Evolutionary conservation across 2,113 vertebrate species (phyloP), one percentile per base, ranked within the genome.

Genomic region (Chrysochloris asiatica): DNA sequence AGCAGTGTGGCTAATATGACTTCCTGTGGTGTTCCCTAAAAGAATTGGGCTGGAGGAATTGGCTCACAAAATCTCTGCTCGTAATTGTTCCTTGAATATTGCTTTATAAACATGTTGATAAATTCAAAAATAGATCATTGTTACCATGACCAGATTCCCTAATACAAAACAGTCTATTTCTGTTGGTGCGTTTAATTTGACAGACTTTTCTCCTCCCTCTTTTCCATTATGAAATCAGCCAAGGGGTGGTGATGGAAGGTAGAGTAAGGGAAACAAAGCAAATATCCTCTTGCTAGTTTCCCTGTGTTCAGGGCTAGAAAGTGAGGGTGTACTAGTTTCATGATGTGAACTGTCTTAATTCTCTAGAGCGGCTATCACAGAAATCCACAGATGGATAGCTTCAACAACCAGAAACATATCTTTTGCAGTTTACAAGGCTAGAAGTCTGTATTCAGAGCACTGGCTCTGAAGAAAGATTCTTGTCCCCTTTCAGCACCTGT

Each of bases 111-210:
- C 92, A 93, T 36, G 80, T 91, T 80, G 86, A 94, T 96, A 95
- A 90, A 94, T 94, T 95, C 65, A 93, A 92, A 96, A 95, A 95
- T 92, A 90, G 88, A 90, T 94, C 93, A 95, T 93, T 95, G 91
- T 95, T 93, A 83, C 94, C 93, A 94, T 95, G 91, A 94, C 86
- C 89, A 90, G 76, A 89, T 93, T 93, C 54, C 72, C 83, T 94
- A 95, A 96, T 94, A 86, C 80, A 81, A 96, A 95, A 90, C 95
- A 95, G 83, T 83, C 90, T 83, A 82, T 95, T 94, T 90, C 86
- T 86, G 86, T 94, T 90, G 88, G n/a, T 83, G 79, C 82, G 79
- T 96, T 95, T 88, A 88, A 95, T 95, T 92, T 91, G 88, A 83
- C 88, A 90, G 90, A 93, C 73, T 67, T 84, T 84, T 61, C 67